These are phyloP conservation scores for Eupithecia subumbrata DNA, from an alignment of 2,888 invertebrate species.

Conservation along the genomic window DNA sequence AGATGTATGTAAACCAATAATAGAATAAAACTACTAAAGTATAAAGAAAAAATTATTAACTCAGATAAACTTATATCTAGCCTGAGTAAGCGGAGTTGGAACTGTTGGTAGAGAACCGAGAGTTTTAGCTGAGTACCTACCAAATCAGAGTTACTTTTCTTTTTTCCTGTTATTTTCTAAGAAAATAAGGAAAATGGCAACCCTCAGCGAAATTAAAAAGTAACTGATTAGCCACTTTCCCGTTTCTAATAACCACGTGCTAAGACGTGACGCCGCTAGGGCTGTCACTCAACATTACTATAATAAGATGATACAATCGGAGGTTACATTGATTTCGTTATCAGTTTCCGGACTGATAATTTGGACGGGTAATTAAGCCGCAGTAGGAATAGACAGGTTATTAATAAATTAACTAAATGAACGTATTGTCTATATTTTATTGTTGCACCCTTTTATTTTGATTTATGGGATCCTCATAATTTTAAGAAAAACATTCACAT, in stretches of 20 bases:
- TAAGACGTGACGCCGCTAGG: constrained; percentile 34
- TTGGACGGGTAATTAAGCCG: neutral
- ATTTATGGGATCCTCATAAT: neutral
- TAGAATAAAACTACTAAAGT: neutral
- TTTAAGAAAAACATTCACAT: neutral
- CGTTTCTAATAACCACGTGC: constrained; percentile 42
- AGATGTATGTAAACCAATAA: too few relatives aligned
- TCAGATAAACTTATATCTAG: neutral
- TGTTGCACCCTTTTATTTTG: too few relatives aligned
- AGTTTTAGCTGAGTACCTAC: neutral
- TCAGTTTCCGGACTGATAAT: neutral
- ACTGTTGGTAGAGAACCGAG: neutral
- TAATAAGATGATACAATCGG: neutral
- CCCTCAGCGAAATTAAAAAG: constrained; percentile 42
- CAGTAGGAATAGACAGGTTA: neutral
- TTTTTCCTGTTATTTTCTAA: constrained; percentile 16
- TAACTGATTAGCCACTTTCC: constrained; percentile 45
- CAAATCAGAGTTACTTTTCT: constrained; percentile 1
- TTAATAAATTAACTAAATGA: too few relatives aligned
- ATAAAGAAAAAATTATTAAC: neutral
- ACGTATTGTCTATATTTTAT: too few relatives aligned
- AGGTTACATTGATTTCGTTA: neutral
- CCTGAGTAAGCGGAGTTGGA: neutral
- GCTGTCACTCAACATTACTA: constrained; percentile 25
- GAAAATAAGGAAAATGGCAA: constrained; percentile 28